Evolutionary conservation across 2,888 invertebrate species (phyloP).

Genomic region (Boloria euphrosyne): DNA sequence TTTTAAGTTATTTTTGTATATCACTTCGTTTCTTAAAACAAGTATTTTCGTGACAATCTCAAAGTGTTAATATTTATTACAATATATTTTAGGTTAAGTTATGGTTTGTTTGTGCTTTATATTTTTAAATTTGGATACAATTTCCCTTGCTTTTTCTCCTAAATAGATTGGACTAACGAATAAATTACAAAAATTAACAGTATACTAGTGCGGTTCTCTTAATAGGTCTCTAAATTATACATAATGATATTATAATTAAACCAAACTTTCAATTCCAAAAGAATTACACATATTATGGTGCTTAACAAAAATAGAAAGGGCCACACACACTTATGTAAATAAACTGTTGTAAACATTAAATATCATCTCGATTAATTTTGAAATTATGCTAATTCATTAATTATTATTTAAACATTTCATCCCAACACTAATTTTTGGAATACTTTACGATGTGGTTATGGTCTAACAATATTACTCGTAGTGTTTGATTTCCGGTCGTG

Average conservation of each 20-base stretch:
- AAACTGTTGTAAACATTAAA: slow-evolving; percentile 40
- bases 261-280: not conserved
- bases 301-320: slow-evolving; percentile 13
- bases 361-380: slow-evolving; percentile 42
- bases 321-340: slow-evolving; percentile 41
- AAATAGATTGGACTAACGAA: no score
- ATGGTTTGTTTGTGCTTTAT: no score
- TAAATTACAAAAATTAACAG: no score
- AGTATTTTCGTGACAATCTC: no score
- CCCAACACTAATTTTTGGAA: slow-evolving; percentile 29
- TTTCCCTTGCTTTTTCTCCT: no score
- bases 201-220: no score
- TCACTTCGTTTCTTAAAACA: slow-evolving; percentile 21
- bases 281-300: no score
- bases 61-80: no score
- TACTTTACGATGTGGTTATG: slow-evolving; percentile 39
- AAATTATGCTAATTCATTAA: slow-evolving; percentile 44
- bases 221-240: not conserved
- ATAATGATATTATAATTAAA: not conserved
- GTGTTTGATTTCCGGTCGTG: slow-evolving; percentile 30
- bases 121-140: no score
- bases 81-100: no score
- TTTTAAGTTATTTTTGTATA: slow-evolving; percentile 26
- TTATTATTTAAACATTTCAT: slow-evolving; percentile 17
- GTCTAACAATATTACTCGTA: slow-evolving; percentile 25